Percentiles rank a stretch among this genome's conserved stretches.
Evolutionary conservation across 2,888 invertebrate genomes (phyloP).

Genomic region (Philopedon plagiatum): DNA sequence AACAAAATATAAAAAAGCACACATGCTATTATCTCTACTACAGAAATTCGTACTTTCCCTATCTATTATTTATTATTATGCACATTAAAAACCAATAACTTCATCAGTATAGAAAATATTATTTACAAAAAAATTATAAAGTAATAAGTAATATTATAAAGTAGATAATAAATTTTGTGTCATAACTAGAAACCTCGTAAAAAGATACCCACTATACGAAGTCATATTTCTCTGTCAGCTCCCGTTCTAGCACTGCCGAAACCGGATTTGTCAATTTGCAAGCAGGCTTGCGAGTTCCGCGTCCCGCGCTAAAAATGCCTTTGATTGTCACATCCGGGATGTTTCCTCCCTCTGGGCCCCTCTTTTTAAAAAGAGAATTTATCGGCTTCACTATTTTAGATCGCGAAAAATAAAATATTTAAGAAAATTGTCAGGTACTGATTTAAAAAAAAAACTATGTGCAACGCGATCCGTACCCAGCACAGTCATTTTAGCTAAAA

Average conservation of each 20-base stretch:
- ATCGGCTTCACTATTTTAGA: constrained; percentile 22
- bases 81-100: no score
- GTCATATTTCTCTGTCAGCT: constrained; percentile 32
- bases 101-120: no score
- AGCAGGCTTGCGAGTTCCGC: constrained; percentile 31
- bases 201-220: background rate
- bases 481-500: no score
- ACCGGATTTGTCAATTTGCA: constrained; percentile 50
- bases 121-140: no score
- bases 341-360: constrained; percentile 56
- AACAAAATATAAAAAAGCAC: no score
- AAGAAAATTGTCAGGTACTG: background rate
- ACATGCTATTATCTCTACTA: no score
- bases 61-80: no score
- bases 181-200: background rate
- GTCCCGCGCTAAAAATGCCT: constrained; percentile 60
- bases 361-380: constrained; percentile 27
- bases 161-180: background rate
- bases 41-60: no score
- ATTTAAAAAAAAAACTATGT: no score
- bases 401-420: constrained; percentile 6
- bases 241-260: constrained; percentile 29
- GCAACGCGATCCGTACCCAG: no score
- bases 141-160: no score
- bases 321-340: constrained; percentile 68